A percentile compares a stretch with the other conserved stretches of the same genome.
phyloP scores from a whole-genome alignment of 2,797 vertebrate species.

The Halcyon smyrnensis region DNA sequence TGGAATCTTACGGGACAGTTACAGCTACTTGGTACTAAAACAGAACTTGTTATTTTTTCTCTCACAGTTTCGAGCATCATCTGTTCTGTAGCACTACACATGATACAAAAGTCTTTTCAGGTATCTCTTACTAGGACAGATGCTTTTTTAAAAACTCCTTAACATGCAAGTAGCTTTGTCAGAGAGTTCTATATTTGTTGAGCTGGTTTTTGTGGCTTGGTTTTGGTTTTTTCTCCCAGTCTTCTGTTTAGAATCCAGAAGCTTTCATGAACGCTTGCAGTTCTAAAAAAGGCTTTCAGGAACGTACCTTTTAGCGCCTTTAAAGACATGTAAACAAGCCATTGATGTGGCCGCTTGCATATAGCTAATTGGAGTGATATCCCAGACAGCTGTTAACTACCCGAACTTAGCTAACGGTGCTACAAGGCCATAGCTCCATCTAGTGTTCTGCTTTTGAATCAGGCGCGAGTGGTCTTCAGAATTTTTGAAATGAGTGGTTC shows the following conservation, averaged over 20 bases:
- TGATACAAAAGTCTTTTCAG: background rate
- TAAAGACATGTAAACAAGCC: background rate
- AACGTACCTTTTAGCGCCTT: background rate
- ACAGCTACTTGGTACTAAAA: background rate
- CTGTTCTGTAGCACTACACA: background rate
- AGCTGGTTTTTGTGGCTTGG: fast-evolving
- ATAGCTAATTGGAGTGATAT: background rate
- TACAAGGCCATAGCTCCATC: conserved; percentile 19
- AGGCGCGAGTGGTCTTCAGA: fast-evolving
- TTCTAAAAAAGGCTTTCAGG: background rate
- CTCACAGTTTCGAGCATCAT: background rate
- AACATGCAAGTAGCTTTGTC: background rate
- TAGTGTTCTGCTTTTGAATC: background rate
- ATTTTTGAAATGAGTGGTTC: background rate
- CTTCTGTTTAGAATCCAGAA: background rate
- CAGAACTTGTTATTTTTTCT: background rate
- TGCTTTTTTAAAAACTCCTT: background rate
- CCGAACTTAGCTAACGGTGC: background rate
- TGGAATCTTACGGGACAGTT: background rate
- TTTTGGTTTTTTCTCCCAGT: background rate
- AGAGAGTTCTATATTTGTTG: background rate
- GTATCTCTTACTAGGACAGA: background rate
- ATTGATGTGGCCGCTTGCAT: background rate
- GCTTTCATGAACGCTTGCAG: background rate
- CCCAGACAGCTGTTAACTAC: background rate